phyloP scores from a whole-genome alignment of 2,113 vertebrate genomes.

The Myiozetetes cayanensis region DNA sequence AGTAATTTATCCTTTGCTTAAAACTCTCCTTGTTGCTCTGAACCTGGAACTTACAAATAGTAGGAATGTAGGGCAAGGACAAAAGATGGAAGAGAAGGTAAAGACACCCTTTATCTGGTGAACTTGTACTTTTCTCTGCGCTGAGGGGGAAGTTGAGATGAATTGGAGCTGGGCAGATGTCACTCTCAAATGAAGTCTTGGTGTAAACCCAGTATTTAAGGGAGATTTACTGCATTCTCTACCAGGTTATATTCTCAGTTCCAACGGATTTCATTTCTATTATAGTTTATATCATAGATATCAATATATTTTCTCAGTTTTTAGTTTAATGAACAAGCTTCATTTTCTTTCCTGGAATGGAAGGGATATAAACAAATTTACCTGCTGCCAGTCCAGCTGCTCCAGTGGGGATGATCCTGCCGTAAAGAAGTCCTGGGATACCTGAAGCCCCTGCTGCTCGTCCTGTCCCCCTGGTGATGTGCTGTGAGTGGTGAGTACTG shows the following conservation, averaged over 20 bases:
- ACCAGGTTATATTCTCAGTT: background rate
- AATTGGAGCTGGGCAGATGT: background rate
- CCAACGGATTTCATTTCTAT: background rate
- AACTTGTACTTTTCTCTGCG: background rate
- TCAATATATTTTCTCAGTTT: background rate
- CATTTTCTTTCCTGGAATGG: background rate
- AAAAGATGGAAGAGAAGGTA: background rate
- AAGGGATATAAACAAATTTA: background rate
- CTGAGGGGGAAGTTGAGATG: background rate
- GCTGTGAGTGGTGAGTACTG: background rate
- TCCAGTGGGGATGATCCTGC: background rate
- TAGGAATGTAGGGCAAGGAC: background rate
- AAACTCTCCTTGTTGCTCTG: background rate
- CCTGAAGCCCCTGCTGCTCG: background rate
- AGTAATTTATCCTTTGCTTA: background rate
- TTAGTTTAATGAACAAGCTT: background rate
- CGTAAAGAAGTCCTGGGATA: background rate
- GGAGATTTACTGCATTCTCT: background rate
- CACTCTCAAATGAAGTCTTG: background rate
- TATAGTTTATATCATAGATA: background rate
- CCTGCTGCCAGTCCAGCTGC: background rate
- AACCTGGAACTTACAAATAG: background rate
- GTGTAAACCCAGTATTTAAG: background rate
- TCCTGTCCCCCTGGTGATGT: background rate
- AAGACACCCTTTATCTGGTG: background rate